Conservation (phyloP, 1,140 invertebrate genomes). For the Drosophila hydei region DNA sequence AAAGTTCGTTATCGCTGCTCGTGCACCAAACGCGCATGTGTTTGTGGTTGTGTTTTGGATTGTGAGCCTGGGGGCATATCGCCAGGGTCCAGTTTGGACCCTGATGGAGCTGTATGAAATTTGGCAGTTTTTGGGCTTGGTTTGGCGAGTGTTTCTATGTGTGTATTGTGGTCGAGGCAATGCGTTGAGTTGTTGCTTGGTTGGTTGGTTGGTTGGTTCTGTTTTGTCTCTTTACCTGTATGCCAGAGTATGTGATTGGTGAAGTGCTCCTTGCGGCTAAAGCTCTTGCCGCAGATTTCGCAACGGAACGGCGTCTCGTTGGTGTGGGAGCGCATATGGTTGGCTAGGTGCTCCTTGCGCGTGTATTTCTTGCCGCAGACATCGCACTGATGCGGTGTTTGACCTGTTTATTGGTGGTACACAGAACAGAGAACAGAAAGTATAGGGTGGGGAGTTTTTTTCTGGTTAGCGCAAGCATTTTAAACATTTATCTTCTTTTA, state of each 20-base stretch:
- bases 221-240: constrained; percentile 86
- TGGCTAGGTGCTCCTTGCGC: constrained; percentile 92
- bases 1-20: constrained; percentile 67
- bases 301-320: constrained; percentile 92
- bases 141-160: neutral
- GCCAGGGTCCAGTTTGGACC: neutral
- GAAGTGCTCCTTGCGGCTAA: constrained; percentile 93
- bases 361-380: constrained; percentile 92
- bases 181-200: neutral
- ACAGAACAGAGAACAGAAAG: constrained; percentile 49
- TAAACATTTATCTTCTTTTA: constrained; percentile 13
- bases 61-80: constrained; percentile 3
- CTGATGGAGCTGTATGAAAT: neutral
- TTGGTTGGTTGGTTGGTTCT: constrained; percentile 21
- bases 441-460: constrained; percentile 43
- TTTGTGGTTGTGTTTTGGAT: constrained; percentile 21
- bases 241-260: constrained; percentile 94
- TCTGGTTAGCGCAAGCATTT: constrained; percentile 65
- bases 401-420: constrained; percentile 63
- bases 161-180: constrained; percentile 10
- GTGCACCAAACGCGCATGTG: constrained; percentile 46
- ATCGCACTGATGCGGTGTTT: constrained; percentile 83
- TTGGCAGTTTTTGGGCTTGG: neutral
- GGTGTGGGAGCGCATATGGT: constrained; percentile 91
- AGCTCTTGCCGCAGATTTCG: constrained; percentile 94